Conservation (phyloP, 1,140 invertebrate genomes). For the Oscheius sp. region DNA sequence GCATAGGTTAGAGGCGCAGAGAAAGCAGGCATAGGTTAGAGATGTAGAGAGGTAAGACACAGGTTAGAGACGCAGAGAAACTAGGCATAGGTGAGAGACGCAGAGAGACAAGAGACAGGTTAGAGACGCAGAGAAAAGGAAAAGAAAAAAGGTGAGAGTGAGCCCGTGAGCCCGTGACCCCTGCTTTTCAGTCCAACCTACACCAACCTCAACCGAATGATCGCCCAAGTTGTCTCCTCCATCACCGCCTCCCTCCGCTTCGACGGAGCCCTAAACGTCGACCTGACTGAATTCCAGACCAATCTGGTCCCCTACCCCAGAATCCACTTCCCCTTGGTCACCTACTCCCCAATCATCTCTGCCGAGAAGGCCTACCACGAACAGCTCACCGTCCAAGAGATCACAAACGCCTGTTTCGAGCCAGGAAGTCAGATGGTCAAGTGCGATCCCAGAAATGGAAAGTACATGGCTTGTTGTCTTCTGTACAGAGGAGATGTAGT, state of each 20-base stretch:
- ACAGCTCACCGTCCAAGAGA: constrained; percentile 74
- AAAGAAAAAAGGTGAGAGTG: constrained; percentile 70
- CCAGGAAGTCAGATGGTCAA: constrained; percentile 80
- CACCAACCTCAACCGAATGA: constrained; percentile 75
- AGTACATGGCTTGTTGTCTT: constrained; percentile 79
- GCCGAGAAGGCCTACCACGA: constrained; percentile 72
- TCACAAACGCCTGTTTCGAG: constrained; percentile 79
- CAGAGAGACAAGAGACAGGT: no score
- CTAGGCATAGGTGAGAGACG: no score
- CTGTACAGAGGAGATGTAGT: constrained; percentile 76
- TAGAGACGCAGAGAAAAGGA: no score
- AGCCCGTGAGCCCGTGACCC: no score
- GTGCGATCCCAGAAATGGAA: constrained; percentile 63
- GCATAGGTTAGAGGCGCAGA: no score
- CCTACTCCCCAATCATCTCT: constrained; percentile 59
- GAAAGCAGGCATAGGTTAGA: no score
- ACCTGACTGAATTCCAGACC: constrained; percentile 80
- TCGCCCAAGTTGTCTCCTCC: constrained; percentile 77
- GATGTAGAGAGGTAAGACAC: no score
- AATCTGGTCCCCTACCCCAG: constrained; percentile 81
- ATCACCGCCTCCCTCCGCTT: constrained; percentile 82
- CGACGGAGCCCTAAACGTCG: no score
- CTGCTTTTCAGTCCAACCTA: constrained; percentile 73
- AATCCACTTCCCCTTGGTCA: constrained; percentile 71
- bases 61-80: no score